Percentiles rank a stretch among this genome's conserved stretches.
phyloP scores from a whole-genome alignment of 2,797 vertebrate species.

The Typhlichthys eigenmanni region DNA sequence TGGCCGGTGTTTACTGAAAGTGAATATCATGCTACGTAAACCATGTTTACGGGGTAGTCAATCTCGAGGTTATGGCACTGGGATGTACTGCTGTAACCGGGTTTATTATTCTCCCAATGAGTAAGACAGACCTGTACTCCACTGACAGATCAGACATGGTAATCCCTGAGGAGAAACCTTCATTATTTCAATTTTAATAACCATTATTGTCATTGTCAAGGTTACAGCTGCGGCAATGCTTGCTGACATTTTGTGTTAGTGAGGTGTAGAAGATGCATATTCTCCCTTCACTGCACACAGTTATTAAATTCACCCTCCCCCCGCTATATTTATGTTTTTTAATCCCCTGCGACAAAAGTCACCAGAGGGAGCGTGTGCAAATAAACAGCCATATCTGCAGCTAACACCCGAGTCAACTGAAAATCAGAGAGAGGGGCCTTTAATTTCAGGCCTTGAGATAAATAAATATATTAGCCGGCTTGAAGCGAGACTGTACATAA shows the following conservation, averaged over 20 bases:
- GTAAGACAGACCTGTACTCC: slow-evolving; percentile 21
- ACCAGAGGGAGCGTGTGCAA: slow-evolving; percentile 43
- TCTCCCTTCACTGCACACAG: slow-evolving; percentile 57
- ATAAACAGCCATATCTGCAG: slow-evolving; percentile 41
- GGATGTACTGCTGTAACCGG: slow-evolving; percentile 34
- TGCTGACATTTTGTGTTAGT: slow-evolving; percentile 59
- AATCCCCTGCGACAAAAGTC: slow-evolving; percentile 61
- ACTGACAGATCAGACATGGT: slow-evolving; percentile 45
- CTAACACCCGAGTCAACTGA: slow-evolving; percentile 44
- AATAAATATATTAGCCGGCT: slow-evolving; percentile 26
- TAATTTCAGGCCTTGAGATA: slow-evolving; percentile 27
- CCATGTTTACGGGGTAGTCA: slow-evolving; percentile 47
- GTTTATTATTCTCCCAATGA: slow-evolving; percentile 50
- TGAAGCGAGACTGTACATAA: too few relatives aligned
- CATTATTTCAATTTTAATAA: slow-evolving; percentile 67
- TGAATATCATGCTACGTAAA: slow-evolving; percentile 35
- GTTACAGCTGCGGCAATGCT: slow-evolving; percentile 57
- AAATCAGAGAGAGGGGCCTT: slow-evolving; percentile 30
- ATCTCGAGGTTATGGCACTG: slow-evolving; percentile 24
- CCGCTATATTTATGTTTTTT: slow-evolving; percentile 66
- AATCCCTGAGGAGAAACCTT: slow-evolving; percentile 47
- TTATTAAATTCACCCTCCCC: slow-evolving; percentile 60
- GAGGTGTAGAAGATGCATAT: slow-evolving; percentile 57
- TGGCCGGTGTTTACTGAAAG: slow-evolving; percentile 29
- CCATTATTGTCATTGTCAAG: slow-evolving; percentile 71